phyloP scores from a whole-genome alignment of 2,888 invertebrate species.

The Alsophila aescularia region DNA sequence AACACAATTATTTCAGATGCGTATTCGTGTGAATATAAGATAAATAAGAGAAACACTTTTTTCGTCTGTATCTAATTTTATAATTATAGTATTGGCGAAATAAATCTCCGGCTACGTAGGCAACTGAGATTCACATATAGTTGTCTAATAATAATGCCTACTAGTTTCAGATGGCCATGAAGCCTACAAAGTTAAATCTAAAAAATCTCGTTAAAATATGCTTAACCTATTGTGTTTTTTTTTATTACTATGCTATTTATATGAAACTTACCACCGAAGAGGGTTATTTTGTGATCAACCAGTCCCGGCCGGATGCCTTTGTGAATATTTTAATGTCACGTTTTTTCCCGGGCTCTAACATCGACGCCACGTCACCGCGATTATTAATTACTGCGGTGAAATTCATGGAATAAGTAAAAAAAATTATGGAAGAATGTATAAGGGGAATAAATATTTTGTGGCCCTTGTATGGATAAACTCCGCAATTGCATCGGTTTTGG shows the following conservation, averaged over 20 bases:
- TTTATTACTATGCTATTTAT: slow-evolving; percentile 25
- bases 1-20: too few species aligned
- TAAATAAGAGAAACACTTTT: too few species aligned
- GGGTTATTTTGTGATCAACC: slow-evolving; percentile 42
- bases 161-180: too few species aligned
- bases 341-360: slow-evolving; percentile 50
- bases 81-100: too few species aligned
- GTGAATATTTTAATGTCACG: slow-evolving; percentile 63
- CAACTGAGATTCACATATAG: too few species aligned
- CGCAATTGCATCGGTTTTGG: background rate
- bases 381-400: slow-evolving; percentile 57
- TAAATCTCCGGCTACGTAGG: too few species aligned
- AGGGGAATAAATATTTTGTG: slow-evolving; percentile 31
- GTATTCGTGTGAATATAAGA: too few species aligned
- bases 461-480: slow-evolving; percentile 30
- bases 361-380: slow-evolving; percentile 52
- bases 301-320: slow-evolving; percentile 36
- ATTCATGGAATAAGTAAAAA: slow-evolving; percentile 33
- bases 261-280: slow-evolving; percentile 11
- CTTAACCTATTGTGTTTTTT: background rate
- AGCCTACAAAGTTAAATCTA: too few species aligned
- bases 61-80: too few species aligned
- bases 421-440: slow-evolving; percentile 38
- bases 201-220: background rate
- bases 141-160: too few species aligned